Evolutionary conservation across 2,888 invertebrate species (phyloP).

Genomic region (Campoletis raptor): DNA sequence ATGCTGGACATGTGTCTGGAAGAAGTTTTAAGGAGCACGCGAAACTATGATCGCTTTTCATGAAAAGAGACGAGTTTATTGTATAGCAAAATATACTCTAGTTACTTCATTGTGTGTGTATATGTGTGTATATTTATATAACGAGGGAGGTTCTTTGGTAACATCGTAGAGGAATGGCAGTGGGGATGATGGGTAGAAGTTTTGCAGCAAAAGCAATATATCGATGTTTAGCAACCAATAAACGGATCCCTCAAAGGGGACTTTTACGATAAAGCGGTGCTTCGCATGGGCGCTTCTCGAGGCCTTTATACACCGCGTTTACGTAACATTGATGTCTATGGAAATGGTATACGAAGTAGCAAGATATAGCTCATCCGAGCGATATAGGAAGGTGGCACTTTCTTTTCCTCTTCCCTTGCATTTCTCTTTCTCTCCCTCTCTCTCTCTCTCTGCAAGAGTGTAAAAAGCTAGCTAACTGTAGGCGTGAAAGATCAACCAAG

Average conservation of each 20-base stretch:
- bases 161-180: conserved; percentile 43
- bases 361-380: conserved; percentile 53
- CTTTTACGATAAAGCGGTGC: conserved; percentile 84
- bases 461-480: conserved; percentile 54
- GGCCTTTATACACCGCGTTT: conserved; percentile 72
- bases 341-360: conserved; percentile 72
- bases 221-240: conserved; percentile 85
- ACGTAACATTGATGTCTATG: conserved; percentile 63
- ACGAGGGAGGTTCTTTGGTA: conserved; percentile 58
- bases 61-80: conserved; percentile 32
- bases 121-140: conserved; percentile 12
- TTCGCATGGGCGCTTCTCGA: conserved; percentile 75
- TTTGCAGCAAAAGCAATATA: conserved; percentile 82
- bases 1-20: conserved; percentile 60
- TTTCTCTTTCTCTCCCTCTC: background rate
- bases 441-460: conserved; percentile 34
- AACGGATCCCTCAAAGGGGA: conserved; percentile 84
- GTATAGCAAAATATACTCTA: conserved; percentile 38
- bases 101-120: conserved; percentile 26
- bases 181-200: conserved; percentile 39
- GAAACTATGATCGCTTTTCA: conserved; percentile 70
- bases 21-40: conserved; percentile 81
- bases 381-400: conserved; percentile 36
- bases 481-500: conserved; percentile 72
- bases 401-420: background rate